phyloP scores from a whole-genome alignment of 2,113 vertebrate genomes.

The Gambusia holbrooki region DNA sequence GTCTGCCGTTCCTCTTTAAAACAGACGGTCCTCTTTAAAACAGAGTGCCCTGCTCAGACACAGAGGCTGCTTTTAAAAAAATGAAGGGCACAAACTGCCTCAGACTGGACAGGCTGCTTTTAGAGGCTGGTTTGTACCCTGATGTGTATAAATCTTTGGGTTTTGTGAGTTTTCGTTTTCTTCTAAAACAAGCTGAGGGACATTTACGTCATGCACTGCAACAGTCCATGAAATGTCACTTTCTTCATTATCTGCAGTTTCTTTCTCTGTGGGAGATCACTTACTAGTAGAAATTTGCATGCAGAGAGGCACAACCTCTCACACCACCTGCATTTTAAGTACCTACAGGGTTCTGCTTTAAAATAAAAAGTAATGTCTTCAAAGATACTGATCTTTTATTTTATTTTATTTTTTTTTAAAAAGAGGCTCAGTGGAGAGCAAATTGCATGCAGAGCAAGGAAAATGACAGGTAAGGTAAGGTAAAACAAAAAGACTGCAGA shows the following conservation, averaged over 20 bases:
- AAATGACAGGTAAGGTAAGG: constrained; percentile 8
- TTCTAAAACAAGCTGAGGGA: constrained; percentile 32
- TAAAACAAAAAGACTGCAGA: constrained; percentile 7
- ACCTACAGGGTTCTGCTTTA: constrained; percentile 4
- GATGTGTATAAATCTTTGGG: background rate
- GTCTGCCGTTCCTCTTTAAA: constrained; percentile 44
- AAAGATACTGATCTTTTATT: constrained; percentile 14
- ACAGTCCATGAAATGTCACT: constrained; percentile 38
- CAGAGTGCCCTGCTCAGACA: constrained; percentile 58
- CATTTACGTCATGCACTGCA: background rate
- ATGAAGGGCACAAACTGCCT: constrained; percentile 39
- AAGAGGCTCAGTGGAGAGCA: constrained; percentile 20
- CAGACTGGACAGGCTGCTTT: constrained; percentile 15
- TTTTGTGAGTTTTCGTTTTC: background rate
- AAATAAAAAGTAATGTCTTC: background rate
- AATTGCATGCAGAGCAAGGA: constrained; percentile 27
- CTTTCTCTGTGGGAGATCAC: constrained; percentile 20
- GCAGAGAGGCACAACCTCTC: constrained; percentile 26
- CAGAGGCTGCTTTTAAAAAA: constrained; percentile 41
- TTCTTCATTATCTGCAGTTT: constrained; percentile 40
- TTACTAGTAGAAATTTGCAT: constrained; percentile 42
- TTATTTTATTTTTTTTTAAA: constrained; percentile 25
- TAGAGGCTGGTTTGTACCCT: constrained; percentile 5
- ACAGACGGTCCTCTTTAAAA: constrained; percentile 64
- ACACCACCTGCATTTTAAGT: constrained; percentile 45